Base-by-base conservation (phyloP, 1,140 invertebrate species). In the Ptiloglossa arizonensis region DNA sequence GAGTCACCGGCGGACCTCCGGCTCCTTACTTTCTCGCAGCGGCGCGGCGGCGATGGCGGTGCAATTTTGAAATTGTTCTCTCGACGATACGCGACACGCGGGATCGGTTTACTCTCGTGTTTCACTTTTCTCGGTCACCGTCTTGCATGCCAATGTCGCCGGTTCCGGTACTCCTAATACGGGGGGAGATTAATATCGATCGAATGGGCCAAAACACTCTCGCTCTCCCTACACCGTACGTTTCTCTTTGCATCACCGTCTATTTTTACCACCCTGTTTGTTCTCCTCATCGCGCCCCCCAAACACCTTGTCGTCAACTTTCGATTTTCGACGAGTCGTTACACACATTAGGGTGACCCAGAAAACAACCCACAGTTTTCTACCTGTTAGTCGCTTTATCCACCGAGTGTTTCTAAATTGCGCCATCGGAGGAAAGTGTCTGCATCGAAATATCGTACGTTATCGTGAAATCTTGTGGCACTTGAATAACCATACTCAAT, bases 1-100 rank as follows among this genome's bases (percentile, higher is more conserved):
- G 77, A 86, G 68, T 86, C 67, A 87, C 64, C 22, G 41, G 27
- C 71, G 83, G 75, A 83, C 70, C 79, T 81, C 41, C 56, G 63
- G 27, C n/a, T 48, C 17, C 41, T 50, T 8, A 24, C 73, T 77
- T 77, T 77, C 74, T 52, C 67, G 46, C 0, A 15, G 41, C 1
- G 56, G 5, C 62, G 35, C 44, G n/a, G 41, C 1, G 56, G 5
- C 62, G 35, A n/a, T n/a, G n/a, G 41, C 1, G 56, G 5, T 70
- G 35, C 44, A 77, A 60, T 70, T 77, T 70, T 24, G 1, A 70
- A 77, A 77, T 77, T 29, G 56, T 70, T 22, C 54, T 22, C 54
- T 0, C 24, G 0, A 5, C 11, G 46, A 50, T 63, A 22, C 56
- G 17, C n/a, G 48, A 35, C 63, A 29, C 19, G 24, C 27, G 24